A percentile compares a stretch with the other conserved stretches of the same genome.
Evolutionary conservation across 2,113 vertebrate genomes (phyloP).

Genomic region (Salvelinus namaycush): DNA sequence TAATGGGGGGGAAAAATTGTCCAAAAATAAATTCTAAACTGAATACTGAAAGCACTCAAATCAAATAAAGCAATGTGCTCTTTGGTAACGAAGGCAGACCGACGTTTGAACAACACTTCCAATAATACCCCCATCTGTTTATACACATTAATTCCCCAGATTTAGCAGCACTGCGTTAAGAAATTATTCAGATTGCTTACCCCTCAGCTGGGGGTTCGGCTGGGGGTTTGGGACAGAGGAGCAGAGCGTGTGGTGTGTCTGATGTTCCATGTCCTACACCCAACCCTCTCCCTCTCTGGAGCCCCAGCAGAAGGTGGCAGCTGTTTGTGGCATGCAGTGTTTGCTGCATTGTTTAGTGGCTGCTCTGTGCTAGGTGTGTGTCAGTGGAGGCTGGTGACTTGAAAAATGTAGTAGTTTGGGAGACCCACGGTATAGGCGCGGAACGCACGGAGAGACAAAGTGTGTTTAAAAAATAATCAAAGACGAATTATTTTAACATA

Average conservation of each 20-base stretch:
- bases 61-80: not conserved
- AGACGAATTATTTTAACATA: too few relatives aligned
- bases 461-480: too few relatives aligned
- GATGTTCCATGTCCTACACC: constrained; percentile 36
- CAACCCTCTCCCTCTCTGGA: constrained; percentile 14
- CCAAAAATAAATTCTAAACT: too few relatives aligned
- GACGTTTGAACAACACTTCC: too few relatives aligned
- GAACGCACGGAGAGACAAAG: too few relatives aligned
- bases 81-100: too few relatives aligned
- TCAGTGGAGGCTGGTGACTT: not conserved
- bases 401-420: too few relatives aligned
- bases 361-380: constrained; percentile 17
- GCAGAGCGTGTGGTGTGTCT: constrained; percentile 1
- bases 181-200: constrained; percentile 31
- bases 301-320: constrained; percentile 29
- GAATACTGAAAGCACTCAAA: too few relatives aligned
- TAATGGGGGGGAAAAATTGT: too few relatives aligned
- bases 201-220: constrained; percentile 15
- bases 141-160: constrained; percentile 15
- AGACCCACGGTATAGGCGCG: too few relatives aligned
- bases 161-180: too few relatives aligned
- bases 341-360: constrained; percentile 32
- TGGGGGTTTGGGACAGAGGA: not conserved
- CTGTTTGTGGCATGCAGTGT: constrained; percentile 1
- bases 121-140: constrained; percentile 52